Evolutionary conservation across 2,113 vertebrate genomes (phyloP), one percentile per base, ranked within the genome.

Genomic region (Heterotis niloticus): DNA sequence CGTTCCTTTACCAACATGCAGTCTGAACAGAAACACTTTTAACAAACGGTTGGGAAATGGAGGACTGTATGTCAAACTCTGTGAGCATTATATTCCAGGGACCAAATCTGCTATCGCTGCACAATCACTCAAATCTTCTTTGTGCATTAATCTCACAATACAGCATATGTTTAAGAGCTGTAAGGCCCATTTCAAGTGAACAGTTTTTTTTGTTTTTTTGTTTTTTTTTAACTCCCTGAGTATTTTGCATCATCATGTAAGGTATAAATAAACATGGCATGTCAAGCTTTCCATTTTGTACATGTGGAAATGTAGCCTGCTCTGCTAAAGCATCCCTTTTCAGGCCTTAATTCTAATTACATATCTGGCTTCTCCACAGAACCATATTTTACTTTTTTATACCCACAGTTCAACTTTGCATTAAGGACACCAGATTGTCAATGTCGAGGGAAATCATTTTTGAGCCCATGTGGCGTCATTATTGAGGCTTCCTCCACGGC

Each of bases 31-130:
- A 74, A 54, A 59, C 51, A 17, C 57, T 69, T 78, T 68, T 57
- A 78, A 78, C 20, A 64, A n/a, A 57, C 34, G 16, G 51, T 59
- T 28, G 70, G 67, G 29, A 79, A 79, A 62, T 70, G 56, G 67
- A 51, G n/a, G 56, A 23, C 56, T 29, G 18, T 71, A 62, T 69
- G 14, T 78, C 24, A 78, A 71, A 71, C 28, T 71, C 77, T 71
- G 44, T 44, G 20, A 79, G 66, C 51, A 70, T 18, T 69, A 56
- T 67, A 23, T 59, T 66, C 62, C 68, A 72, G 71, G 66, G 77
- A 71, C 77, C 56, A 79, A 60, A 64, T 64, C 64, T 24, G 17
- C 56, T 67, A 20, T 28, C 11, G 54, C 77, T 24, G 24, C 12
- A 68, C 65, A 34, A 23, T 3, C 65, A 14, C 16, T 57, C 11